Evolutionary conservation across 2,797 vertebrate genomes (phyloP).

Genomic region (Pipistrellus pygmaeus): DNA sequence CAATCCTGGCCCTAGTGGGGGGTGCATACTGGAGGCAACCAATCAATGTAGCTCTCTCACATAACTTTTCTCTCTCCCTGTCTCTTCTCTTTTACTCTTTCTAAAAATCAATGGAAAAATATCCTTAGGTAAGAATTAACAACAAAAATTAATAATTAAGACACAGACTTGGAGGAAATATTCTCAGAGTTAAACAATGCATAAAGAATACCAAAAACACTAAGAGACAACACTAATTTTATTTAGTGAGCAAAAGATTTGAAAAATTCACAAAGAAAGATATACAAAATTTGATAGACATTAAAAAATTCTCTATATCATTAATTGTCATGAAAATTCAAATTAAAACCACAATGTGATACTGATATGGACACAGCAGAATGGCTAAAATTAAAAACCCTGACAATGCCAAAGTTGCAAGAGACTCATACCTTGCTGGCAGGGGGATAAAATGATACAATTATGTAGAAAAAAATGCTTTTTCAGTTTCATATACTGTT

Average conservation of each 20-base stretch:
- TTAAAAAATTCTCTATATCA: background rate
- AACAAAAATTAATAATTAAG: background rate
- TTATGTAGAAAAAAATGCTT: background rate
- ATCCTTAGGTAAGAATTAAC: no score
- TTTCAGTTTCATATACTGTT: background rate
- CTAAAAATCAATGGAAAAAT: no score
- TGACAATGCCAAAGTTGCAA: background rate
- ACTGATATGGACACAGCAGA: background rate
- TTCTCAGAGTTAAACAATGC: background rate
- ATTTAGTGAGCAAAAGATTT: background rate
- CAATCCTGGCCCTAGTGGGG: no score
- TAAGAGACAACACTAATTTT: background rate
- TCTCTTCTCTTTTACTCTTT: no score
- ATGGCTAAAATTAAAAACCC: background rate
- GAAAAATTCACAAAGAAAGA: background rate
- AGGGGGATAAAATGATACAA: background rate
- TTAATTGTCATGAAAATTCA: background rate
- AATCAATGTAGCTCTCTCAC: no score
- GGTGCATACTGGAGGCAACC: no score
- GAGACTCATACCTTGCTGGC: background rate
- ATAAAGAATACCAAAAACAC: background rate
- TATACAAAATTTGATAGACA: background rate
- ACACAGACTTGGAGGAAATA: background rate
- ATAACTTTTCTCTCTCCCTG: no score
- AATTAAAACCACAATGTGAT: background rate